These are phyloP conservation scores for Oligia fasciuncula DNA, from an alignment of 2,888 invertebrate species.

Conservation along the genomic window DNA sequence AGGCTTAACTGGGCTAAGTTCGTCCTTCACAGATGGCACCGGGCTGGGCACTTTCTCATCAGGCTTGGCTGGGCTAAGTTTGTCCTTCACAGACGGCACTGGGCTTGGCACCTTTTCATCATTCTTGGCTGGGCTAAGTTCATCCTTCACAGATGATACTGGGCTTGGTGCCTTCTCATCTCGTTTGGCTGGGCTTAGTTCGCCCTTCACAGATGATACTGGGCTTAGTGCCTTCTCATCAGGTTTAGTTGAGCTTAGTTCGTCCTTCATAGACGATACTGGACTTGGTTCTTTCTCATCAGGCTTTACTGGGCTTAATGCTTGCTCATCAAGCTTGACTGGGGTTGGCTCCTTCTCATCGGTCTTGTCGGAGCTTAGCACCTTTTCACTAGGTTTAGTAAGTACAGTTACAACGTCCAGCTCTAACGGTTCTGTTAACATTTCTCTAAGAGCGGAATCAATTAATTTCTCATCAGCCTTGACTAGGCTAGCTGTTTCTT, in stretches of 20 bases:
- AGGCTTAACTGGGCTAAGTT: neutral
- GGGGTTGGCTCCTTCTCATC: neutral
- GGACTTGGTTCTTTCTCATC: neutral
- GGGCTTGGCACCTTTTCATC: neutral
- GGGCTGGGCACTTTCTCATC: neutral
- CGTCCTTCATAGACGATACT: neutral
- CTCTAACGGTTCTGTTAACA: no score
- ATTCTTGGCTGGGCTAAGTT: neutral
- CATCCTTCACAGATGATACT: neutral
- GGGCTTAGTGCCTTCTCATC: neutral
- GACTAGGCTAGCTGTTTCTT: neutral
- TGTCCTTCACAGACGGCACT: neutral
- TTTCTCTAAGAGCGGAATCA: no score
- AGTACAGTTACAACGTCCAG: no score
- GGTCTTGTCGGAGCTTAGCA: neutral
- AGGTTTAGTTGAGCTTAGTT: neutral
- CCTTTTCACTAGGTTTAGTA: conserved; percentile 32
- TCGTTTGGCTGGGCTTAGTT: neutral
- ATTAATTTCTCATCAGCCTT: conserved; percentile 18
- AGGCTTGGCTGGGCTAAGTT: neutral
- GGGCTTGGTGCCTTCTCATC: neutral
- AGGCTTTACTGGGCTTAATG: neutral
- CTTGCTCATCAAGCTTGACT: neutral
- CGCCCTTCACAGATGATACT: neutral
- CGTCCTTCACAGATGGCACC: neutral